Evolutionary conservation across 2,113 vertebrate genomes (phyloP), one percentile per base, ranked within the genome.

Genomic region (Clinocottus analis): DNA sequence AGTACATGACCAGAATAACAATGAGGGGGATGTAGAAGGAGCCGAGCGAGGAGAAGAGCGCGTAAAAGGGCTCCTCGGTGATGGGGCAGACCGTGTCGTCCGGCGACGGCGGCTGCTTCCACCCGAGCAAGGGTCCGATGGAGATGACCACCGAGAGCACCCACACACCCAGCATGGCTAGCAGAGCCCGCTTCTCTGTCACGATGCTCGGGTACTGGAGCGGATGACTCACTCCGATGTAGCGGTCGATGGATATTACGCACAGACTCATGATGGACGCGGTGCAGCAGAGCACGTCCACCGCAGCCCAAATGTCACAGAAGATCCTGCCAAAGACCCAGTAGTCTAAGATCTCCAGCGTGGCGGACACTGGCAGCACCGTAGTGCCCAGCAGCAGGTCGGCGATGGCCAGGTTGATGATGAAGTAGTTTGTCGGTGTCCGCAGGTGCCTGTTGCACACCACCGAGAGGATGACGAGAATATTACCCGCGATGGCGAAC

Each of bases 401-500:
- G 4, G 98, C 98, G 58, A 98, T 97, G 89, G 98, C 98, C 37
- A 99, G 93, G 94, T 99, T 99, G 77, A 98, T 93, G 80, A 99
- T 99, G 90, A 99, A 97, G 88, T 98, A 99, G 95, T 99, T 98
- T 9, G 98, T 99, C 39, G 97, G 97, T 10, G 97, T 98, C 77
- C 97, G 96, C 92, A 99, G 95, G 94, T 99, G 98, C 82, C 95
- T 96, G 93, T 99, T 99, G 95, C 97, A 97, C 88, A 96, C 96
- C 85, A 99, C 98, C 6, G 98, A 97, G 56, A 99, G 94, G 87
- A 99, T 99, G 39, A 99, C 98, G 39, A 99, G 86, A 89, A 99
- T 98, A 89, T 99, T 99, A 43, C 97, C 98, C 82, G 96, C 94
- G 83, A 99, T 97, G 73, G 97, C 97, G 51, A 98, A 98, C 61